Conservation (phyloP, 2,113 vertebrate species). For the Elanoides forficatus region DNA sequence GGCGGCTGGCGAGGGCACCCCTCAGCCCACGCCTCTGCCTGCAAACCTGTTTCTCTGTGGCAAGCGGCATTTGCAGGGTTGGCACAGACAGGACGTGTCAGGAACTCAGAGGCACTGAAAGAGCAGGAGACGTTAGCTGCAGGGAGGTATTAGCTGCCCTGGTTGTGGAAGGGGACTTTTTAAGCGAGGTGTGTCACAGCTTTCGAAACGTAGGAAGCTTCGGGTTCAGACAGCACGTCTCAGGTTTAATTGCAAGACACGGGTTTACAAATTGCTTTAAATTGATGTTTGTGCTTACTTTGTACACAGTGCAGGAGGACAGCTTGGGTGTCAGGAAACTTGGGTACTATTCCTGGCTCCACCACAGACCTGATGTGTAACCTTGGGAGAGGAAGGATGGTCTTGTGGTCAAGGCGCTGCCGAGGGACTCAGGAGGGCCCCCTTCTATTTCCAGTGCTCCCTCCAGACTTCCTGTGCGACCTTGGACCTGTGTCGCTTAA, state of each 20-base stretch:
- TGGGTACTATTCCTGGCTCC: slow-evolving; percentile 51
- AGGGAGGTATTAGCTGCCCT: neutral
- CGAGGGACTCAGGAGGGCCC: neutral
- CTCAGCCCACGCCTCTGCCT: neutral
- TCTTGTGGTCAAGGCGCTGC: neutral
- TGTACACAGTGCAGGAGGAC: neutral
- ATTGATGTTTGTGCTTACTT: neutral
- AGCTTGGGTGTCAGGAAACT: slow-evolving; percentile 28
- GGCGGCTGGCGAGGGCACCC: neutral
- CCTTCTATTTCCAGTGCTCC: slow-evolving; percentile 54
- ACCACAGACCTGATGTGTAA: neutral
- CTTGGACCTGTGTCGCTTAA: slow-evolving; percentile 59
- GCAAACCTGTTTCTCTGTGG: neutral
- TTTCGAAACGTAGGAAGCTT: neutral
- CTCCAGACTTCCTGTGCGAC: slow-evolving; percentile 63
- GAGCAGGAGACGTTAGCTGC: neutral
- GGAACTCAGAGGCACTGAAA: neutral
- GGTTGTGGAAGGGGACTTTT: neutral
- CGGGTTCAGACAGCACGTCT: neutral
- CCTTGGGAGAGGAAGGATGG: slow-evolving; percentile 60
- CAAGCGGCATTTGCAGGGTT: neutral
- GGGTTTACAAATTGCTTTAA: neutral
- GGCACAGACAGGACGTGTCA: neutral
- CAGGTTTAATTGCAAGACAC: neutral
- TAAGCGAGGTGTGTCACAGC: neutral